Percentiles rank a stretch among this genome's conserved stretches.
Conservation (phyloP, 2,888 invertebrate species). For the Atethmia centrago region DNA sequence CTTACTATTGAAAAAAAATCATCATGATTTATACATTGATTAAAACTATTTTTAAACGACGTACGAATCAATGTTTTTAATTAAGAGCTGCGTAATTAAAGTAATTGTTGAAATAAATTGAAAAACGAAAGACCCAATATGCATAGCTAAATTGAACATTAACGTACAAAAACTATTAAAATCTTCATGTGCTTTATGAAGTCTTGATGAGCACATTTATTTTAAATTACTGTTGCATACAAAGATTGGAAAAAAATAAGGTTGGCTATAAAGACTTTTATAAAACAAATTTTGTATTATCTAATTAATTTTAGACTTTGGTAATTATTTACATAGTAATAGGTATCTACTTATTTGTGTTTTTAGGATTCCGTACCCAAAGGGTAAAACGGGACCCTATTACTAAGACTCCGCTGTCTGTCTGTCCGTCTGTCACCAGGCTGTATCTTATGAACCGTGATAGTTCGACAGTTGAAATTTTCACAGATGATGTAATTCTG, state of each 20-base stretch:
- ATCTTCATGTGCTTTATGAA: constrained; percentile 18
- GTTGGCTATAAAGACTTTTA: background rate
- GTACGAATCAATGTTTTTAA: background rate
- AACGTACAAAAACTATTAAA: constrained; percentile 7
- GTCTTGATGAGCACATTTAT: constrained; percentile 24
- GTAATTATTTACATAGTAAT: background rate
- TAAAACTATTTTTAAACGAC: background rate
- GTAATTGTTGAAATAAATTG: background rate
- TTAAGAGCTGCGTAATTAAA: background rate
- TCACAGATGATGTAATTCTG: too few relatives aligned
- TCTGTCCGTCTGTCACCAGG: too few relatives aligned
- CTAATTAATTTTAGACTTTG: background rate
- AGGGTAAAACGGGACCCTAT: too few relatives aligned
- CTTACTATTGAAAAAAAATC: background rate
- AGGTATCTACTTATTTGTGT: background rate
- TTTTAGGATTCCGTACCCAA: too few relatives aligned
- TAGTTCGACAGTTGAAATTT: too few relatives aligned
- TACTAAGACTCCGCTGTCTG: too few relatives aligned
- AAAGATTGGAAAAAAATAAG: constrained; percentile 26
- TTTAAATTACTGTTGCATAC: background rate
- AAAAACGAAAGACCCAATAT: constrained; percentile 1
- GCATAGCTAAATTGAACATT: constrained; percentile 4
- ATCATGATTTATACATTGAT: background rate
- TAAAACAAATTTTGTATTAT: constrained; percentile 1
- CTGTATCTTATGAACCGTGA: too few relatives aligned